A percentile compares a stretch with the other conserved stretches of the same genome.
phyloP scores from a whole-genome alignment of 2,888 invertebrate genomes.

The Eupithecia pulchellata region DNA sequence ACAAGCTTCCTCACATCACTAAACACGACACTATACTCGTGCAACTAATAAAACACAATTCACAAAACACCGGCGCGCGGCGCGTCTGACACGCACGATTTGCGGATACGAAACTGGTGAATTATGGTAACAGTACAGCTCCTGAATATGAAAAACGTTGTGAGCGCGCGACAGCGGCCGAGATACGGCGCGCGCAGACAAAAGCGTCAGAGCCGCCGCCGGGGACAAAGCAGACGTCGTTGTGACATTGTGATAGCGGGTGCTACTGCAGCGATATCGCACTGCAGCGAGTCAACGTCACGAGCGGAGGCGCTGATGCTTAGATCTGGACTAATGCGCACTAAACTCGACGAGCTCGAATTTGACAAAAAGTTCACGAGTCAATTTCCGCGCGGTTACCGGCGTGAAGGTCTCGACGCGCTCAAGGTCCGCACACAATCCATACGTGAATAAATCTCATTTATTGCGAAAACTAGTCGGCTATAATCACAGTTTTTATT shows the following conservation, averaged over 20 bases:
- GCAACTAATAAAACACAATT: conserved; percentile 55
- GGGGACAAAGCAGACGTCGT: conserved; percentile 73
- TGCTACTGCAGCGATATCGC: conserved; percentile 75
- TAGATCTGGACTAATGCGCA: conserved; percentile 80
- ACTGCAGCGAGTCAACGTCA: conserved; percentile 69
- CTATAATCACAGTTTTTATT: conserved; percentile 70
- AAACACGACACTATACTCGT: conserved; percentile 62
- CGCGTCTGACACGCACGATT: conserved; percentile 59
- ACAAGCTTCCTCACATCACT: conserved; percentile 83
- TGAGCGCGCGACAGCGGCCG: conserved; percentile 51
- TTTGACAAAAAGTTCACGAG: conserved; percentile 81
- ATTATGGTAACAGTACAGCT: conserved; percentile 51
- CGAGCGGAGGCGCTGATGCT: conserved; percentile 69
- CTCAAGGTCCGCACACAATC: conserved; percentile 83
- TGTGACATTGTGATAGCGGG: conserved; percentile 81
- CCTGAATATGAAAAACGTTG: conserved; percentile 56
- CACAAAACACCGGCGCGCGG: conserved; percentile 54
- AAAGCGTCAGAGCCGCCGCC: conserved; percentile 60
- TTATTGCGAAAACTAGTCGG: conserved; percentile 76
- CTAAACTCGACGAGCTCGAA: conserved; percentile 79
- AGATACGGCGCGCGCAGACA: conserved; percentile 58
- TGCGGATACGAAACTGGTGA: conserved; percentile 54
- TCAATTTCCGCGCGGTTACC: conserved; percentile 85
- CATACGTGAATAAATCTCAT: conserved; percentile 81
- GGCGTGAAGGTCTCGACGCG: conserved; percentile 82